Conservation (phyloP, 2,797 vertebrate genomes). For the Sebastes cheni region DNA sequence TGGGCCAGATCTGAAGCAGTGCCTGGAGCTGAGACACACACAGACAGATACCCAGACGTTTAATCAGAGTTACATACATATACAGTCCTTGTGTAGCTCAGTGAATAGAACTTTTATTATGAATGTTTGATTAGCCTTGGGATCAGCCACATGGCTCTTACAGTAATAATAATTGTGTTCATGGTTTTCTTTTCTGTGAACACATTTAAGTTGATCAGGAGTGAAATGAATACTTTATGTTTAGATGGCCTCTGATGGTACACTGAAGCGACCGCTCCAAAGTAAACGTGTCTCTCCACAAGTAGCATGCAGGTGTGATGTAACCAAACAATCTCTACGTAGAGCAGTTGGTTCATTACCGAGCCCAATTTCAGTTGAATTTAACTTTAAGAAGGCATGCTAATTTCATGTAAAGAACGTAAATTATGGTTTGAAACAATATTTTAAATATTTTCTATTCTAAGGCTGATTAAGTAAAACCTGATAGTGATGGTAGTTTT, state of each 20-base stretch:
- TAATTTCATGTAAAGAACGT: neutral
- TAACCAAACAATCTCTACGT: neutral
- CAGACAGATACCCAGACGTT: neutral
- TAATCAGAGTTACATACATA: neutral
- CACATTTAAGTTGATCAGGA: too few relatives aligned
- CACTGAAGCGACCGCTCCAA: too few relatives aligned
- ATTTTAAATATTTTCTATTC: neutral
- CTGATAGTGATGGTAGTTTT: neutral
- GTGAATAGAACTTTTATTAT: neutral
- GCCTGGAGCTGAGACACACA: slow-evolving; percentile 89
- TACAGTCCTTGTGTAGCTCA: neutral
- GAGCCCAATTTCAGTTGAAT: neutral
- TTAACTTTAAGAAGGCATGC: neutral
- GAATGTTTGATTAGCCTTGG: neutral
- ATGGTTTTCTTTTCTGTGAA: neutral
- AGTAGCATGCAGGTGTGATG: neutral
- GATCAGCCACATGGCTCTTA: neutral
- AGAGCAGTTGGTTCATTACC: neutral
- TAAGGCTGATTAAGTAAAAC: too few relatives aligned
- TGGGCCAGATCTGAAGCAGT: slow-evolving; percentile 97
- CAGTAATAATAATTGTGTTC: neutral
- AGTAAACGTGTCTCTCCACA: neutral
- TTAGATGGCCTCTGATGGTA: neutral
- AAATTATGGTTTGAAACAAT: neutral
- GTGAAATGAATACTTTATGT: neutral